Evolutionary conservation across 2,888 invertebrate genomes (phyloP).

Genomic region (Synanthedon vespiformis): DNA sequence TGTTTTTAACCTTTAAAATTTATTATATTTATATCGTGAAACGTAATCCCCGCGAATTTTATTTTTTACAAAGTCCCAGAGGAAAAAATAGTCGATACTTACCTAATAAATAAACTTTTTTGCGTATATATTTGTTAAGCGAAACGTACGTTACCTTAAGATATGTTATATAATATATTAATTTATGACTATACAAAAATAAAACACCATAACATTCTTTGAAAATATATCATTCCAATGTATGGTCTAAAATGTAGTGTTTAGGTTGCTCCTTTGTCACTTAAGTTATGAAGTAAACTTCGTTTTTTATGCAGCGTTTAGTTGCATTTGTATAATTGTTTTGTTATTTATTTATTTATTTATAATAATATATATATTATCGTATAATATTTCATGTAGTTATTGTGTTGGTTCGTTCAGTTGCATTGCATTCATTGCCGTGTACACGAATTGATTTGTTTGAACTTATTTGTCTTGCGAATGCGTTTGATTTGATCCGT

Average conservation of each 20-base stretch:
- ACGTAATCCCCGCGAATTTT: too few relatives aligned
- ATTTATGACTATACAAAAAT: constrained; percentile 14
- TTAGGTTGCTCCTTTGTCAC: constrained; percentile 51
- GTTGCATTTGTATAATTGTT: constrained; percentile 8
- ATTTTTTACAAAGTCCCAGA: too few relatives aligned
- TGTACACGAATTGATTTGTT: constrained; percentile 24
- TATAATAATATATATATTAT: constrained; percentile 21
- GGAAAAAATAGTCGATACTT: too few relatives aligned
- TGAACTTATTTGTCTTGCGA: constrained; percentile 21
- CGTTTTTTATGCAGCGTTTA: constrained; percentile 22
- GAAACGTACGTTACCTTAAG: constrained; percentile 10
- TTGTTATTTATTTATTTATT: constrained; percentile 38
- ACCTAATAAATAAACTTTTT: not conserved
- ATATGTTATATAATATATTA: constrained; percentile 19
- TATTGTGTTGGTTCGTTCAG: too few relatives aligned
- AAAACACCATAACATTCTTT: constrained; percentile 56
- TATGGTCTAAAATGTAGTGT: constrained; percentile 62
- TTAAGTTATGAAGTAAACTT: constrained; percentile 29
- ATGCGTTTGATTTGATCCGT: constrained; percentile 26
- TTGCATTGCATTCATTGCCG: constrained; percentile 24
- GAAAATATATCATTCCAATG: constrained; percentile 68
- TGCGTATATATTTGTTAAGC: constrained; percentile 1
- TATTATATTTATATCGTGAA: too few relatives aligned
- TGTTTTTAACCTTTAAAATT: too few relatives aligned
- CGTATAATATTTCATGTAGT: constrained; percentile 21